phyloP scores from a whole-genome alignment of 2,113 vertebrate species.

The Prunella fulvescens region DNA sequence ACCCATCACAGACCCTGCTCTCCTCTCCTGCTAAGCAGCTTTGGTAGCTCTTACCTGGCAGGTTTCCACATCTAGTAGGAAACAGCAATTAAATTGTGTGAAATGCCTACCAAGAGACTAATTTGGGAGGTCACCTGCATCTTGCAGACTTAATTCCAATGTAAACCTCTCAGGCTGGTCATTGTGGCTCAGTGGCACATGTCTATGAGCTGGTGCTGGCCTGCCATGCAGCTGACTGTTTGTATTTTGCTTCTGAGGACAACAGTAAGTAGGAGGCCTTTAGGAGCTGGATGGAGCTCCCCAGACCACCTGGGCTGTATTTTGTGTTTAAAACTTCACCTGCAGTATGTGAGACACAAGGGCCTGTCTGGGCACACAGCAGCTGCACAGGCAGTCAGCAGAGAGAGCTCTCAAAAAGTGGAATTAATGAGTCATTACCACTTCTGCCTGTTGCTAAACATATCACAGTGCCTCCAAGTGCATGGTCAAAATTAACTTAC shows the following conservation, averaged over 20 bases:
- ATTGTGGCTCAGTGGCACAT: fast-evolving
- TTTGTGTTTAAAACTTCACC: neutral
- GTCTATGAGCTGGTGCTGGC: neutral
- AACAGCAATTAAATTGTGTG: neutral
- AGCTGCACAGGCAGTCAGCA: neutral
- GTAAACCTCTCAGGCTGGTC: neutral
- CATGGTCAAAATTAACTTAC: neutral
- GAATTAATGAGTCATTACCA: slow-evolving; percentile 20
- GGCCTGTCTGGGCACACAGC: neutral
- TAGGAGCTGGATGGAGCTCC: neutral
- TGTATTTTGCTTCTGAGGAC: neutral
- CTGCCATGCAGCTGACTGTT: neutral
- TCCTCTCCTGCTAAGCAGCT: neutral
- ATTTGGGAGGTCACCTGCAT: neutral
- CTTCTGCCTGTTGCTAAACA: neutral
- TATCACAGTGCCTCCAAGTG: neutral
- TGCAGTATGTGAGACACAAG: fast-evolving
- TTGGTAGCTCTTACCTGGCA: neutral
- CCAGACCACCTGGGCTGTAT: neutral
- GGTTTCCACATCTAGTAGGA: neutral
- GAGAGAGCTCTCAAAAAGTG: neutral
- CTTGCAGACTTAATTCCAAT: fast-evolving
- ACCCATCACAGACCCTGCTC: neutral
- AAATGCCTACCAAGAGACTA: neutral
- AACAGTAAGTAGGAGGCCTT: neutral